Evolutionary conservation across 2,113 vertebrate genomes (phyloP).

Genomic region (Tympanuchus pallidicinctus): DNA sequence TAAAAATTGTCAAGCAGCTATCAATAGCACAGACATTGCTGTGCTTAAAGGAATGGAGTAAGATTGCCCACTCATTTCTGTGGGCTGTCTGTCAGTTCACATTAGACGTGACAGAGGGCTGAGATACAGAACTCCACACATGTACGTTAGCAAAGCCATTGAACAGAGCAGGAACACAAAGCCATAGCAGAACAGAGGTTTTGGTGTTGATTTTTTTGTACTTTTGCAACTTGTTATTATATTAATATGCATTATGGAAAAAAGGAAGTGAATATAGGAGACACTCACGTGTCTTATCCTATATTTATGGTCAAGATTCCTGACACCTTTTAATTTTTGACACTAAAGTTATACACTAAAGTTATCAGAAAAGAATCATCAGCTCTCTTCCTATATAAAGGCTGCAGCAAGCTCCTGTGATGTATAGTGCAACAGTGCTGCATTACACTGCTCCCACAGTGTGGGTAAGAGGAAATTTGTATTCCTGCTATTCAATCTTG

Average conservation of each 20-base stretch:
- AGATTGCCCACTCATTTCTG: constrained; percentile 64
- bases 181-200: constrained; percentile 7
- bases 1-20: constrained; percentile 47
- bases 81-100: constrained; percentile 65
- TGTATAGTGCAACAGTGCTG: neutral
- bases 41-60: constrained; percentile 48
- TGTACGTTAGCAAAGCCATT: constrained; percentile 4
- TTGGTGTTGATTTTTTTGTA: neutral
- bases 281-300: neutral
- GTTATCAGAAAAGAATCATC: neutral
- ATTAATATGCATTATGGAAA: neutral
- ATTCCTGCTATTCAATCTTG: neutral
- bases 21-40: constrained; percentile 62
- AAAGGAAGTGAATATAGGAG: neutral
- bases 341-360: constrained; percentile 37
- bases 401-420: neutral
- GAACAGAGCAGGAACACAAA: constrained; percentile 25
- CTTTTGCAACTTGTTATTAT: neutral
- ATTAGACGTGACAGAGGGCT: constrained; percentile 42
- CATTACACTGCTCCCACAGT: neutral
- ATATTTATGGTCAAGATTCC: constrained; percentile 30
- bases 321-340: constrained; percentile 22
- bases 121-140: constrained; percentile 49
- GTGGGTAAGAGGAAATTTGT: neutral
- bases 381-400: neutral